A percentile compares a stretch with the other conserved stretches of the same genome.
phyloP scores from a whole-genome alignment of 1,140 invertebrate species.

The Papilio helenus region DNA sequence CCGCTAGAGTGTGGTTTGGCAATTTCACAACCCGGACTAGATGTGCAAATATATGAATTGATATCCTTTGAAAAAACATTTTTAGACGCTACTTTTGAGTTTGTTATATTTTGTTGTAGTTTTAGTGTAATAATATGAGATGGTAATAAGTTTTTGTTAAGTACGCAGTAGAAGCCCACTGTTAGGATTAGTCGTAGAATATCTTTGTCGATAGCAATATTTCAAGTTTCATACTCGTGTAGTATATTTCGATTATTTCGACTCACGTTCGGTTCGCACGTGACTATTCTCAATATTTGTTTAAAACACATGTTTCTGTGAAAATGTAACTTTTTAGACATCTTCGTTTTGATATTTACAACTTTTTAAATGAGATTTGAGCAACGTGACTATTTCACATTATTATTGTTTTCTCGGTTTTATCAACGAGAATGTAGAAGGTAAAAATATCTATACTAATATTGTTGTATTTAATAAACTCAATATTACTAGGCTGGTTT shows the following conservation, averaged over 20 bases:
- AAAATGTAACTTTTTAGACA: not conserved
- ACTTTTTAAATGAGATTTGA: too few relatives aligned
- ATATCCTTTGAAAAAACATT: not conserved
- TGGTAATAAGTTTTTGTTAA: not conserved
- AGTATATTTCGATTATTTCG: slow-evolving; percentile 26
- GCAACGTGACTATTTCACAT: too few relatives aligned
- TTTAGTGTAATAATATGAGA: not conserved
- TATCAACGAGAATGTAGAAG: too few relatives aligned
- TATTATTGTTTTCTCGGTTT: too few relatives aligned
- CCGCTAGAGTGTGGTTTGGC: slow-evolving; percentile 16
- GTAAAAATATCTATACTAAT: too few relatives aligned
- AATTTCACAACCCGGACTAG: not conserved
- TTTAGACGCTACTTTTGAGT: not conserved
- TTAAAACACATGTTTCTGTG: slow-evolving; percentile 11
- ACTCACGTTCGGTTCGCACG: slow-evolving; percentile 3
- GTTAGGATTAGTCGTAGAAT: slow-evolving; percentile 1
- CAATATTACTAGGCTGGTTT: too few relatives aligned
- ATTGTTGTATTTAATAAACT: too few relatives aligned
- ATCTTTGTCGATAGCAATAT: slow-evolving; percentile 16
- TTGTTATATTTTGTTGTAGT: not conserved
- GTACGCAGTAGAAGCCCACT: not conserved
- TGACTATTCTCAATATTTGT: slow-evolving; percentile 25
- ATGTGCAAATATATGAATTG: not conserved
- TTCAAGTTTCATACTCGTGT: not conserved
- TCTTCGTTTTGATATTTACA: not conserved